phyloP scores from a whole-genome alignment of 2,113 vertebrate species.

The Regulus satrapa region DNA sequence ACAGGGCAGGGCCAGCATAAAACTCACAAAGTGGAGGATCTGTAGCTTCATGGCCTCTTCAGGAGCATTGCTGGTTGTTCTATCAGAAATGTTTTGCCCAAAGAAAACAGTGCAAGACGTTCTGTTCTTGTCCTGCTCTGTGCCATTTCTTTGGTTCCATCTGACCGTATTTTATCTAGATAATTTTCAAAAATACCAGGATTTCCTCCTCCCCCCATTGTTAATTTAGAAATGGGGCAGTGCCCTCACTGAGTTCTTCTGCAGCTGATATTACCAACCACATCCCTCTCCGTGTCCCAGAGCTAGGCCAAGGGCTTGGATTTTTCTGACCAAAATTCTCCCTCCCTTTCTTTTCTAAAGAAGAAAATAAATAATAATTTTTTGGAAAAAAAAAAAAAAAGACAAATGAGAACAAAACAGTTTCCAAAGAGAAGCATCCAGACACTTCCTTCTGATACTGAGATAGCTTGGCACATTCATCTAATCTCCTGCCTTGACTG shows the following conservation, averaged over 20 bases:
- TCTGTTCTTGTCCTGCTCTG: background rate
- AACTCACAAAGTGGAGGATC: background rate
- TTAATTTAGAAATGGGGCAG: background rate
- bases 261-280: background rate
- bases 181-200: background rate
- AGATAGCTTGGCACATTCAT: background rate
- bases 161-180: background rate
- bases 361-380: background rate
- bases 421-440: background rate
- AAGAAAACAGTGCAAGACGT: background rate
- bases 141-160: background rate
- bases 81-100: background rate
- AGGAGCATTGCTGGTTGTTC: background rate
- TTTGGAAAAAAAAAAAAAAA: background rate
- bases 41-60: background rate
- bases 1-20: background rate
- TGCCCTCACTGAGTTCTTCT: background rate
- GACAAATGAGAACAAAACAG: background rate
- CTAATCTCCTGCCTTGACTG: background rate
- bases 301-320: background rate
- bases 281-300: background rate
- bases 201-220: accelerated
- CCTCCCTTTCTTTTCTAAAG: background rate
- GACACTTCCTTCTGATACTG: background rate
- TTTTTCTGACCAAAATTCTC: background rate